A percentile compares a stretch with the other conserved stretches of the same genome.
These are phyloP conservation scores for Encarsia formosa DNA, from an alignment of 2,888 invertebrate species.

Conservation along the genomic window DNA sequence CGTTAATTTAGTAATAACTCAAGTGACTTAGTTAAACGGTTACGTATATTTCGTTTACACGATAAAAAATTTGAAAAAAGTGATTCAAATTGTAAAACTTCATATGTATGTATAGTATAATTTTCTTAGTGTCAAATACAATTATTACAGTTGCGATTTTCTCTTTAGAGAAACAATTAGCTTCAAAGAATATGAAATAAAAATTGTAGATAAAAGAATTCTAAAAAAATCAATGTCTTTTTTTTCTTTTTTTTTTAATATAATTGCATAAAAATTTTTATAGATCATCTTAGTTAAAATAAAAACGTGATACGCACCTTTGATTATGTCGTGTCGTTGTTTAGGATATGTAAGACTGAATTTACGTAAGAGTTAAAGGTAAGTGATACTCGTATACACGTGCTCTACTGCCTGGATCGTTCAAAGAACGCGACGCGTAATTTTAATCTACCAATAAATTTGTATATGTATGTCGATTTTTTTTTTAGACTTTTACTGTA, in stretches of 20 bases:
- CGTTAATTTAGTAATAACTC: neutral
- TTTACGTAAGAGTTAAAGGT: slow-evolving; percentile 36
- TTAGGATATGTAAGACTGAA: slow-evolving; percentile 46
- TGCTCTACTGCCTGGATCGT: slow-evolving; percentile 25
- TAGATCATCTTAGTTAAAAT: slow-evolving; percentile 21
- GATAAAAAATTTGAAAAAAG: neutral
- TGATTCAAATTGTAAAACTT: slow-evolving; percentile 6
- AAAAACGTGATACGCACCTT: slow-evolving; percentile 13
- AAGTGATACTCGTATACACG: slow-evolving; percentile 26
- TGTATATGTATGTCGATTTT: slow-evolving; percentile 16
- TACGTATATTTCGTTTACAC: neutral
- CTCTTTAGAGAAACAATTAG: slow-evolving; percentile 2
- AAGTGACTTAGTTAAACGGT: no score
- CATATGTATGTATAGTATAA: slow-evolving; percentile 8
- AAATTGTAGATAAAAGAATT: neutral
- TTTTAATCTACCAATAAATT: slow-evolving; percentile 20
- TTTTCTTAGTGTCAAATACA: no score
- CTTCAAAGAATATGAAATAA: neutral
- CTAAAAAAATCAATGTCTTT: neutral
- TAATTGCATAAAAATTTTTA: slow-evolving; percentile 13
- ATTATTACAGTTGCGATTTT: no score
- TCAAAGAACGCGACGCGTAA: slow-evolving; percentile 22
- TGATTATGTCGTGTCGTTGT: slow-evolving; percentile 27
- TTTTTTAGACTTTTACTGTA: slow-evolving; percentile 6
- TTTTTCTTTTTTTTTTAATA: neutral